Base-by-base conservation (phyloP, 1,140 invertebrate genomes). In the Pseudoatta argentina region DNA sequence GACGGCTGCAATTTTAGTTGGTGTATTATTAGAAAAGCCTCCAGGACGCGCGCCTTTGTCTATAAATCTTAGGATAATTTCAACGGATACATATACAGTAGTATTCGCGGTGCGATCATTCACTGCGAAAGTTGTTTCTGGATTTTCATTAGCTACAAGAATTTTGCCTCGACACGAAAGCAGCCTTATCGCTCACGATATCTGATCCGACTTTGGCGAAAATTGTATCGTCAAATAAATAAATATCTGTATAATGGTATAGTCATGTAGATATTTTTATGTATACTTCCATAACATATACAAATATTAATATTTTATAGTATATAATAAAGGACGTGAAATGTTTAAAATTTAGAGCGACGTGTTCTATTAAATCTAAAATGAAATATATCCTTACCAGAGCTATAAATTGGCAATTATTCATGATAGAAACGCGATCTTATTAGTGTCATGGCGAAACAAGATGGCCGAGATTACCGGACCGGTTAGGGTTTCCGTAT, bases 11-110 rank as follows among this genome's bases (percentile, higher is more conserved):
- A 88, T 86, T 81, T 86, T 51, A 53, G 59, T 21, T 57, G 64
- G 81, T 66, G 63, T 88, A 67, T 88, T 89, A 86, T 86, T 79
- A 72, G 75, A 86, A 86, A 79, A 72, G 71, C 69, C 53, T 57
- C 63, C 67, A 53, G 34, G 30, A 81, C 53, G 21, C 53, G 63
- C 53, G 39, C 44, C 27, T 66, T 21, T 59, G 16, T 78, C 73
- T 66, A 85, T 85, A 85, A 85, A 85, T 85, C 82, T 64, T 39
- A 21, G 12, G 21, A n/a, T 83, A 83, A 83, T 83, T 83, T 85
- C 73, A 78, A 66, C 73, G 44, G 48, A 67, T 85, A 85, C 73
- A 57, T n/a, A 44, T 27, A 63, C 21, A 21, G 72, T 61, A 85
- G 53, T 12, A 21, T 66, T 85, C 82, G 61, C 59, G 8, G 55